Conservation (phyloP, 2,888 invertebrate genomes). For the Platypus cylindrus region DNA sequence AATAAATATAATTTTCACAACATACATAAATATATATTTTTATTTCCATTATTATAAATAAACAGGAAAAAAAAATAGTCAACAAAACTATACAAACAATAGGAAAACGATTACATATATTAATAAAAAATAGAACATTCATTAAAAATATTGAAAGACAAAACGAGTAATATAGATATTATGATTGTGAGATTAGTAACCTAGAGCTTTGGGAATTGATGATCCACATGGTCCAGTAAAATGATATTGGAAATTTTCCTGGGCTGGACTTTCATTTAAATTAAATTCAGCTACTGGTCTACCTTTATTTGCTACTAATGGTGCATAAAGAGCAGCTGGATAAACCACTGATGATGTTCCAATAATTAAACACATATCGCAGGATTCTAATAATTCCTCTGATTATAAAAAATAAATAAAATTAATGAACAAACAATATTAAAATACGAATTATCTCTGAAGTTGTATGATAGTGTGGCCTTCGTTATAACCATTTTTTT, state of each 20-base stretch:
- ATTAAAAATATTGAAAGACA: too few relatives aligned
- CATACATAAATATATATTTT: too few relatives aligned
- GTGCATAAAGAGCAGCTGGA: slow-evolving; percentile 81
- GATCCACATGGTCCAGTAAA: slow-evolving; percentile 30
- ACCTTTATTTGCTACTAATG: slow-evolving; percentile 57
- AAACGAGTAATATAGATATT: too few relatives aligned
- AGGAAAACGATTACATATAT: too few relatives aligned
- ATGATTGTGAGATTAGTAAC: too few relatives aligned
- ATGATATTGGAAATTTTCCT: slow-evolving; percentile 26
- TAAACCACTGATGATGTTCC: slow-evolving; percentile 82
- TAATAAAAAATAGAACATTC: too few relatives aligned
- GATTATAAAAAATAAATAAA: slow-evolving; percentile 17
- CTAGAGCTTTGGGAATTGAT: slow-evolving; percentile 31
- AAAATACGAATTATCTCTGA: background rate
- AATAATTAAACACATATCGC: slow-evolving; percentile 69
- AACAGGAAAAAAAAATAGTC: too few relatives aligned
- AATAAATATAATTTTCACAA: too few relatives aligned
- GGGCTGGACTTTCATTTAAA: slow-evolving; percentile 27
- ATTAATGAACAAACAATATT: background rate
- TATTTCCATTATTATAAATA: too few relatives aligned
- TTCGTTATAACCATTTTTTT: too few relatives aligned
- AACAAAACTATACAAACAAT: too few relatives aligned
- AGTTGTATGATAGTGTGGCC: too few relatives aligned
- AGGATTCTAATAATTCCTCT: slow-evolving; percentile 51
- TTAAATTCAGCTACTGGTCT: slow-evolving; percentile 68